phyloP scores from a whole-genome alignment of 1,140 invertebrate species.

The Megathymus violae region DNA sequence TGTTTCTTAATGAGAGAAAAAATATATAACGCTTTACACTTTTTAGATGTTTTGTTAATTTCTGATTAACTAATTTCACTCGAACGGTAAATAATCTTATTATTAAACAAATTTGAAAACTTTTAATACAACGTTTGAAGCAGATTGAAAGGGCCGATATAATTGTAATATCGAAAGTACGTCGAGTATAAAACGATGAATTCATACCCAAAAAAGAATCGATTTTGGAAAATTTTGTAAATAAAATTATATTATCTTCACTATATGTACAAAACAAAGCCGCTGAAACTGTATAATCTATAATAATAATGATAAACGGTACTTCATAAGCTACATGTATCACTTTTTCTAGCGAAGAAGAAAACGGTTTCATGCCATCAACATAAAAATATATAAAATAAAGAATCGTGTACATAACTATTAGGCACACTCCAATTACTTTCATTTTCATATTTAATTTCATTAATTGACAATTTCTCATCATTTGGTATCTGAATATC shows the following conservation, averaged over 20 bases:
- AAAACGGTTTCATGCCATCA: slow-evolving; percentile 27
- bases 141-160: slow-evolving; percentile 7
- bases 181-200: neutral
- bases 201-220: slow-evolving; percentile 9
- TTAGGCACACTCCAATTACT: slow-evolving; percentile 34
- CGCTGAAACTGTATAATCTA: slow-evolving; percentile 11
- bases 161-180: slow-evolving; percentile 6
- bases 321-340: slow-evolving; percentile 6
- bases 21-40: neutral
- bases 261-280: slow-evolving; percentile 4
- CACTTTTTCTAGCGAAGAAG: slow-evolving; percentile 7
- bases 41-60: slow-evolving; percentile 15
- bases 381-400: slow-evolving; percentile 37
- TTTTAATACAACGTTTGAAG: slow-evolving; percentile 14
- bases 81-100: slow-evolving; percentile 4
- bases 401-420: slow-evolving; percentile 11
- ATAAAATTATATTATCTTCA: slow-evolving; percentile 1
- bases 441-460: slow-evolving; percentile 44
- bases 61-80: slow-evolving; percentile 12
- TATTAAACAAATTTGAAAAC: slow-evolving; percentile 9
- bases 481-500: slow-evolving; percentile 50
- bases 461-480: slow-evolving; percentile 27
- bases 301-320: slow-evolving; percentile 6
- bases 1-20: neutral
- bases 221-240: slow-evolving; percentile 7